Evolutionary conservation across 2,113 vertebrate species (phyloP).

Genomic region (Etheostoma cragini): DNA sequence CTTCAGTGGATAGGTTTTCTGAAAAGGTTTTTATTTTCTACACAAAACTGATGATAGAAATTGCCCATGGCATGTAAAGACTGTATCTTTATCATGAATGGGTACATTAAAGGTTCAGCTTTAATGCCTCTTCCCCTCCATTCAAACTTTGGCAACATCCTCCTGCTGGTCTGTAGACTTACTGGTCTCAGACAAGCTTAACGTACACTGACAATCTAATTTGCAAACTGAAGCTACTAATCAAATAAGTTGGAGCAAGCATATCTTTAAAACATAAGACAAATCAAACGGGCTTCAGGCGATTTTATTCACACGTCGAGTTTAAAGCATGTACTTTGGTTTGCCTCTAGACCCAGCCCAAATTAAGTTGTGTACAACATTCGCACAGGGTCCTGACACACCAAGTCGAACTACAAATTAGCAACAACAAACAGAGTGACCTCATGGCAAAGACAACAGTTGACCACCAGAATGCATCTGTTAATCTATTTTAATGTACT

Average conservation of each 20-base stretch:
- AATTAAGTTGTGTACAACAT: not conserved
- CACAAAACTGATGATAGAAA: conserved; percentile 4
- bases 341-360: not conserved
- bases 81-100: not conserved
- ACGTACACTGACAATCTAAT: not conserved
- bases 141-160: not conserved
- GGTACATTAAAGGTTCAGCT: not conserved
- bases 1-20: conserved; percentile 2
- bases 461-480: not conserved
- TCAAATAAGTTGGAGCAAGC: not conserved
- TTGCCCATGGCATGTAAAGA: not conserved
- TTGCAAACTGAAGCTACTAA: too few relatives aligned
- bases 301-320: not conserved
- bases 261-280: not conserved
- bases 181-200: not conserved
- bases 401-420: not conserved
- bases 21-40: not conserved
- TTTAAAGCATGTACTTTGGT: not conserved
- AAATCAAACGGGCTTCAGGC: not conserved
- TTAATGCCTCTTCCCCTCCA: not conserved
- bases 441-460: too few relatives aligned
- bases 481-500: too few relatives aligned
- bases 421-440: not conserved
- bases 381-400: conserved; percentile 1
- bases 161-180: not conserved